These are phyloP conservation scores for Linnaemya tessellans DNA, from an alignment of 2,888 invertebrate species.

Conservation along the genomic window DNA sequence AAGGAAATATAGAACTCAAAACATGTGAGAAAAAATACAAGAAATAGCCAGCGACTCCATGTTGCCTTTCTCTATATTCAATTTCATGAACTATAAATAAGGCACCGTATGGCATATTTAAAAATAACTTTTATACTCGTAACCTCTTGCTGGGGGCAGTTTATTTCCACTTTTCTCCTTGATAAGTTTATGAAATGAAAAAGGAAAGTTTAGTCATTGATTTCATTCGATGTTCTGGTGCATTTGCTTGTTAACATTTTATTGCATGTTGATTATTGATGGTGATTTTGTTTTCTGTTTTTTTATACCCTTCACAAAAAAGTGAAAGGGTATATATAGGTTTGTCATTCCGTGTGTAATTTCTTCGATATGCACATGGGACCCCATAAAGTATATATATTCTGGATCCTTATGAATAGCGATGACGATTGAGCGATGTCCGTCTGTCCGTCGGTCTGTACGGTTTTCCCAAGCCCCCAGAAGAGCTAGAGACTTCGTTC, in stretches of 20 bases:
- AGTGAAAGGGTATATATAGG: no score
- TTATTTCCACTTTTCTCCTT: not conserved
- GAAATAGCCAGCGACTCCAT: not conserved
- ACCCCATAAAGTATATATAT: no score
- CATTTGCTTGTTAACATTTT: constrained; percentile 48
- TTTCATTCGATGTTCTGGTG: constrained; percentile 9
- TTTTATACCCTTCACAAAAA: not conserved
- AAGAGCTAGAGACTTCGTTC: no score
- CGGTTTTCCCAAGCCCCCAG: no score
- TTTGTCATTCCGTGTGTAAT: no score
- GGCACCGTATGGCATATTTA: not conserved
- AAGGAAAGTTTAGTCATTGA: constrained; percentile 31
- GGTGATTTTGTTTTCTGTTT: not conserved
- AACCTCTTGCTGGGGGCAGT: no score
- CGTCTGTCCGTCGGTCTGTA: no score
- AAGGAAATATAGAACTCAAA: not conserved
- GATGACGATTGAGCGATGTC: no score
- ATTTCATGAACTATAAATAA: not conserved
- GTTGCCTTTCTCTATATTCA: not conserved
- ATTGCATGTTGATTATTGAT: constrained; percentile 37
- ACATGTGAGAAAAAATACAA: not conserved
- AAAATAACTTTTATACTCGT: not conserved
- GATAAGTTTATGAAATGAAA: constrained; percentile 1
- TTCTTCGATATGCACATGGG: no score
- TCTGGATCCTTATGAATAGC: no score